Conservation (phyloP, 1,140 invertebrate species). For the Diabrotica virgifera region DNA sequence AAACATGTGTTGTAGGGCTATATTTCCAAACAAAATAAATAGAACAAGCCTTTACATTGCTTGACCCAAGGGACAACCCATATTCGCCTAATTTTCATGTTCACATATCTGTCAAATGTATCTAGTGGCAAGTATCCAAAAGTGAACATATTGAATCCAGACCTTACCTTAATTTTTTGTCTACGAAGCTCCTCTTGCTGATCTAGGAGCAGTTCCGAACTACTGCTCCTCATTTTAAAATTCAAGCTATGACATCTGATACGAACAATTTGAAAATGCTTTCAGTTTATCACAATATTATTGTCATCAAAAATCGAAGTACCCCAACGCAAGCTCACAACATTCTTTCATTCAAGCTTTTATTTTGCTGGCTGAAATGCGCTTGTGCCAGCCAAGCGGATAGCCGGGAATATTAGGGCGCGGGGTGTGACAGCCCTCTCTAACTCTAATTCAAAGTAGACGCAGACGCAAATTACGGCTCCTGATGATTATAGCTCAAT, state of each 20-base stretch:
- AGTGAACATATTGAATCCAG: neutral
- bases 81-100: too few relatives aligned
- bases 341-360: neutral
- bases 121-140: neutral
- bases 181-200: conserved; percentile 67
- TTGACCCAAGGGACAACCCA: too few relatives aligned
- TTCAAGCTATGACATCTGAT: conserved; percentile 24
- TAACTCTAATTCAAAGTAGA: neutral
- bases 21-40: too few relatives aligned
- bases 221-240: conserved; percentile 70
- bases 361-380: neutral
- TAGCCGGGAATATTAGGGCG: neutral
- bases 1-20: too few relatives aligned
- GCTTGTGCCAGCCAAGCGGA: neutral
- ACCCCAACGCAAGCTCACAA: neutral
- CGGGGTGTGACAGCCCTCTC: conserved; percentile 7
- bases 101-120: neutral
- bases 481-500: neutral
- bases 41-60: too few relatives aligned
- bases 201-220: conserved; percentile 79
- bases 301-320: conserved; percentile 20
- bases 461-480: neutral
- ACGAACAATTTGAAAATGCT: conserved; percentile 4
- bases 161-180: conserved; percentile 55
- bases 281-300: conserved; percentile 13